phyloP scores from a whole-genome alignment of 1,140 invertebrate species.

The Heliconius hewitsoni region DNA sequence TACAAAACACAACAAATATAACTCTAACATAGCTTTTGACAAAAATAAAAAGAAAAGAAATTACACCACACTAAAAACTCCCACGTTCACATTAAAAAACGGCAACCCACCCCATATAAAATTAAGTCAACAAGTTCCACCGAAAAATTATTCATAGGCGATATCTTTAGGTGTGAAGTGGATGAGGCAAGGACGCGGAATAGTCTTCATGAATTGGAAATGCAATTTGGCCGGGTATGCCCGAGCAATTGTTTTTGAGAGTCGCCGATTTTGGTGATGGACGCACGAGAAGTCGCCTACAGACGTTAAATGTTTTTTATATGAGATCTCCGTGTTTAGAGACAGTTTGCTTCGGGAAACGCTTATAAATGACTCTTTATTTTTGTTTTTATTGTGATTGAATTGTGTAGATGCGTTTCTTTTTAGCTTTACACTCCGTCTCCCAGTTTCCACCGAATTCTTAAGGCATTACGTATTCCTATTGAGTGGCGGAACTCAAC shows the following conservation, averaged over 20 bases:
- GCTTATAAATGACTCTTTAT: conserved; percentile 20
- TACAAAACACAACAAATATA: background rate
- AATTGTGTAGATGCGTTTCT: conserved; percentile 11
- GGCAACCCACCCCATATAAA: conserved; percentile 58
- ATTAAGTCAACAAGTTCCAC: conserved; percentile 74
- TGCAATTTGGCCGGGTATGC: conserved; percentile 58
- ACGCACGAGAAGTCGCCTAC: conserved; percentile 48
- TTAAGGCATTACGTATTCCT: too few species aligned
- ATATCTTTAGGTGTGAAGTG: conserved; percentile 62
- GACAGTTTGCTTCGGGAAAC: conserved; percentile 29
- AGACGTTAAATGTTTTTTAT: conserved; percentile 40
- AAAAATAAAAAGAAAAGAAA: background rate
- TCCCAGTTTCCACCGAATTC: too few species aligned
- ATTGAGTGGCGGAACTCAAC: too few species aligned
- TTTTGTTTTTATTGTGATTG: conserved; percentile 14
- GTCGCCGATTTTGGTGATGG: conserved; percentile 51
- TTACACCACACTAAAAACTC: conserved; percentile 17
- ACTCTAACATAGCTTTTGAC: background rate
- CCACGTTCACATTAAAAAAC: conserved; percentile 38
- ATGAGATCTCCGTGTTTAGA: conserved; percentile 30
- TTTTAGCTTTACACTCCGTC: too few species aligned
- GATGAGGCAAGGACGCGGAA: conserved; percentile 44
- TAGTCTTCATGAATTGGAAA: conserved; percentile 77
- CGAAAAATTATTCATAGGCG: conserved; percentile 74
- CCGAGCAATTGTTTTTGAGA: conserved; percentile 53